Conservation (phyloP, 2,888 invertebrate genomes). For the Cataglyphis albicans region DNA sequence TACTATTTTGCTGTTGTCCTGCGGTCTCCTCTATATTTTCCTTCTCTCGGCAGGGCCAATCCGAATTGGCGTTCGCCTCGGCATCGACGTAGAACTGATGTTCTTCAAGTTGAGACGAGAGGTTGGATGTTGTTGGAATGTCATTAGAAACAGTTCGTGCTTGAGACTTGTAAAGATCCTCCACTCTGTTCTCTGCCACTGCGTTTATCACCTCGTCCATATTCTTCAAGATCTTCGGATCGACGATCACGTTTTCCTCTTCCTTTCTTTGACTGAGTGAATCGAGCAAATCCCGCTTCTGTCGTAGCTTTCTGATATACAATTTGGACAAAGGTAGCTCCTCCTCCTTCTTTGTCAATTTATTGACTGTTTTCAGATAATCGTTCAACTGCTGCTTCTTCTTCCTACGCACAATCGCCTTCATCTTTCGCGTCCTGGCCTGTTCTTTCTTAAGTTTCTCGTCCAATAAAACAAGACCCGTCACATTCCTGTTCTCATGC, state of each 20-base stretch:
- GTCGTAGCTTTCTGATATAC: conserved; percentile 61
- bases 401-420: conserved; percentile 60
- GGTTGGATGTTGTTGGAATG: neutral
- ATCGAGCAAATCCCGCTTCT: conserved; percentile 49
- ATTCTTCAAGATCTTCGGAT: conserved; percentile 70
- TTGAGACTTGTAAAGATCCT: conserved; percentile 41
- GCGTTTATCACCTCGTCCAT: conserved; percentile 77
- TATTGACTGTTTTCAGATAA: conserved; percentile 7
- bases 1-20: neutral
- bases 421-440: conserved; percentile 65
- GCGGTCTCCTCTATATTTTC: neutral
- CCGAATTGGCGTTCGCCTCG: conserved; percentile 45
- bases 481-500: conserved; percentile 61
- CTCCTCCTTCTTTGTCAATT: conserved; percentile 71
- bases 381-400: conserved; percentile 65
- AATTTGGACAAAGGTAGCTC: conserved; percentile 62
- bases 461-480: conserved; percentile 80
- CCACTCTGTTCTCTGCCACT: conserved; percentile 71
- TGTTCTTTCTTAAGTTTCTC: conserved; percentile 80
- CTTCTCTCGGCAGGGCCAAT: conserved; percentile 32
- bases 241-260: conserved; percentile 19
- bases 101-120: neutral
- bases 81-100: conserved; percentile 38
- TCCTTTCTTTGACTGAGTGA: conserved; percentile 43
- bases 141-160: neutral